Evolutionary conservation across 2,113 vertebrate species (phyloP).

Genomic region (Marmota monax): DNA sequence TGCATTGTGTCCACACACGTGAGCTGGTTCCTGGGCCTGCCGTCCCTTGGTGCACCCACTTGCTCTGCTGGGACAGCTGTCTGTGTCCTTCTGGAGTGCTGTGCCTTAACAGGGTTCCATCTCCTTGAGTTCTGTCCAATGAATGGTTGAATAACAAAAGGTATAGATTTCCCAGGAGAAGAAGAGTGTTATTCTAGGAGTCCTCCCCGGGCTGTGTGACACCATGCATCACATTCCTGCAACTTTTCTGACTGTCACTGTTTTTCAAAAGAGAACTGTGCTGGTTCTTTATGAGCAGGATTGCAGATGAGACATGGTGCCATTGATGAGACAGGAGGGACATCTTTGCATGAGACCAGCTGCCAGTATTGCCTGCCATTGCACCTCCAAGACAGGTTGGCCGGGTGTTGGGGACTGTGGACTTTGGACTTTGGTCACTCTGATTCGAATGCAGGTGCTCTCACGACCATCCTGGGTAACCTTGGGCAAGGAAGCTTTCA

Average conservation of each 20-base stretch:
- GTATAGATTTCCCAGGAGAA: not conserved
- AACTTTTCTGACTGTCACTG: fast-evolving
- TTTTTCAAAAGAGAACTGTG: not conserved
- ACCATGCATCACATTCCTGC: not conserved
- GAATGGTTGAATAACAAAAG: not conserved
- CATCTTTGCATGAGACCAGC: fast-evolving
- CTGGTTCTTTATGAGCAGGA: not conserved
- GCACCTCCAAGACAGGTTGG: not conserved
- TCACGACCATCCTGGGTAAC: not conserved
- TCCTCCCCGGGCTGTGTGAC: fast-evolving
- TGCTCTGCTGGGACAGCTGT: not conserved
- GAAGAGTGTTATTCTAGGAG: not conserved
- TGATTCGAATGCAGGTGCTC: too few species aligned
- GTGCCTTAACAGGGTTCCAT: not conserved
- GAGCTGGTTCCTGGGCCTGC: too few species aligned
- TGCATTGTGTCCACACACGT: too few species aligned
- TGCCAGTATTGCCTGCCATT: fast-evolving
- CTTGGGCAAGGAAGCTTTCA: not conserved
- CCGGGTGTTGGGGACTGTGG: fast-evolving
- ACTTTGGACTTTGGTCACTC: too few species aligned
- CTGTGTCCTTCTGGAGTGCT: not conserved
- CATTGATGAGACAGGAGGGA: fast-evolving
- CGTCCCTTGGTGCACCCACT: fast-evolving
- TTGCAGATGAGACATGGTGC: fast-evolving
- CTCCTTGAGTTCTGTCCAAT: not conserved